phyloP scores from a whole-genome alignment of 2,797 vertebrate species.

The Myripristis murdjan region DNA sequence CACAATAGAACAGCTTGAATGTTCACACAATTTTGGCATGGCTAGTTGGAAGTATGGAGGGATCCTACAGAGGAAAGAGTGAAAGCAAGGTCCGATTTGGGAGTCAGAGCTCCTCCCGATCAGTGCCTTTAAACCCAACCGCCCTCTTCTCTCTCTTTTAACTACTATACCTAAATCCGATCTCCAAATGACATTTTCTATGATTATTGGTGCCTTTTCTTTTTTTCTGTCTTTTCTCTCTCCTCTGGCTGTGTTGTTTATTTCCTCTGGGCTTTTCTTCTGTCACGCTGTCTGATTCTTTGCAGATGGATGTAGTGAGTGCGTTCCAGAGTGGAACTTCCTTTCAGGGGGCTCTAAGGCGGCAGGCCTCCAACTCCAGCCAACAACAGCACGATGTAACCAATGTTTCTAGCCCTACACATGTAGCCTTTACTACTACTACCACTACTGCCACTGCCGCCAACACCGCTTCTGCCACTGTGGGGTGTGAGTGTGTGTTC shows the following conservation, averaged over 20 bases:
- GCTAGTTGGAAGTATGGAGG: constrained; percentile 55
- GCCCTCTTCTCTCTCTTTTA: constrained; percentile 44
- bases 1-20: constrained; percentile 36
- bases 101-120: constrained; percentile 44
- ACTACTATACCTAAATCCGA: constrained; percentile 64
- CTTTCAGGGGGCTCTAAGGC: constrained; percentile 99
- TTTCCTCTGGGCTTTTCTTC: constrained; percentile 79
- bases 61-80: constrained; percentile 58
- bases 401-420: constrained; percentile 99
- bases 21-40: constrained; percentile 41
- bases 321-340: constrained; percentile 99
- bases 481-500: constrained; percentile 99
- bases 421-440: constrained; percentile 99
- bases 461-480: constrained; percentile 99
- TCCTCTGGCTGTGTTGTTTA: constrained; percentile 75
- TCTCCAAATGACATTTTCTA: constrained; percentile 72
- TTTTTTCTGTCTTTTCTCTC: constrained; percentile 81
- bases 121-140: constrained; percentile 78
- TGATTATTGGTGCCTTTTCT: constrained; percentile 82
- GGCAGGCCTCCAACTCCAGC: constrained; percentile 99
- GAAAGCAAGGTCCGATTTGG: constrained; percentile 49
- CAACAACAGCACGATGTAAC: constrained; percentile 99
- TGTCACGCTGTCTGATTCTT: constrained; percentile 98
- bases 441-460: constrained; percentile 93
- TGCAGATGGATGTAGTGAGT: constrained; percentile 99